Evolutionary conservation across 2,888 invertebrate species (phyloP), one percentile per base, ranked within the genome.

Genomic region (Axea sp.): DNA sequence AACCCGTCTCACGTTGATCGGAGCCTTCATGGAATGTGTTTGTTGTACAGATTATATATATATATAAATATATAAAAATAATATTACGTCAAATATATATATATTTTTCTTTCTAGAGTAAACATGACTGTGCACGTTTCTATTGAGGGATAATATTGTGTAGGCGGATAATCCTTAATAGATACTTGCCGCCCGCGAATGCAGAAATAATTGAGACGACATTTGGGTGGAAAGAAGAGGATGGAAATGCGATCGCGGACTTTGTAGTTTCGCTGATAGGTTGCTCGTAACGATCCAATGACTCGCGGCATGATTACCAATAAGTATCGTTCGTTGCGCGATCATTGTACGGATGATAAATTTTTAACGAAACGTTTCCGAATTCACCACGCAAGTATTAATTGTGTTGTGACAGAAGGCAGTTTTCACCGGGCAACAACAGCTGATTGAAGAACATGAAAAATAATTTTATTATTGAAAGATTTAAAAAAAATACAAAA

Each of bases 361-460:
- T 80, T 78, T 47, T 51, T 39, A 75, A 59, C 81, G 79, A 81
- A 76, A 81, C 76, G 81, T 81, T 80, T 60, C 67, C 49, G 45
- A 81, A 82, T 81, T 82, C 85, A 84, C 86, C 84, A 83, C 82
- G 83, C 84, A 86, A 87, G 87, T 87, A 87, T 87, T 87, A 79
- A 86, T 84, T 87, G 84, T 87, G 86, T 87, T 86, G 87, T 90
- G 89, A 91, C 91, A 90, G 89, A 91, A 91, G 91, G 91, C 91
- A 91, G 89, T 91, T 91, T 91, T 91, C 91, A 91, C 91, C 90
- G 88, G 91, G 91, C 91, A 91, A 91, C 91, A 91, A 91, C 90
- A 89, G 88, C 90, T 89, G 89, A 89, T 90, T 90, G 90, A 90
- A 72, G 90, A 88, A 89, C 88, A 88, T 89, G 88, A 89, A 83